Evolutionary conservation across 2,888 invertebrate species (phyloP), one percentile per base, ranked within the genome.

Genomic region (Sympetrum striolatum): DNA sequence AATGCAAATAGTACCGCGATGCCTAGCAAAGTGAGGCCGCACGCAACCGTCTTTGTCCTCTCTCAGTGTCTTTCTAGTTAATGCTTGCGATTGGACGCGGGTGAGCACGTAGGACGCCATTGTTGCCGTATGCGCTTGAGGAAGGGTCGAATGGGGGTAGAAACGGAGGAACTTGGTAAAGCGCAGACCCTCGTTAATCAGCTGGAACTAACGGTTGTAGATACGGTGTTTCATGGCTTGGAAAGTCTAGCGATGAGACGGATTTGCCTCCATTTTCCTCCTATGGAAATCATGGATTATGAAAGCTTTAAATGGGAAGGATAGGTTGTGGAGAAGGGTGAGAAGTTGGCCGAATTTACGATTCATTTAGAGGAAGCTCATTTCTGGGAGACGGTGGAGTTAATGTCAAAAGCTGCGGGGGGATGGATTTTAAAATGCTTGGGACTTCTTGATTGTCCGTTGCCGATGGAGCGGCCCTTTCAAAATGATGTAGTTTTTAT

Each of bases 121-220:
- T 60, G 60, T 86, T 37, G 86, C 60, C 31, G 6, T 37, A 12
- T 86, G 37, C 64, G 64, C 18, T 31, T 53, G 14, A 58, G 31
- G 18, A 4, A 60, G 25, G 25, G 53, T 12, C 15, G 44, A 31
- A 44, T 25, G 44, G 81, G 81, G 22, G 10, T 81, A 10, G 82
- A 12, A n/a, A 60, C 2, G 86, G 53, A 2, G 58, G 53, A 58
- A 81, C 48, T n/a, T n/a, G 25, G 60, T 18, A 5, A 37, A 64
- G 86, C 31, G 58, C 35, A n/a, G 39, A 60, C 10, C 86, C 86
- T 86, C 8, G 37, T 64, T 86, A 86, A 86, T 86, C 86, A 31
- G 37, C 60, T 86, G 86, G 86, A 86, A 86, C 86, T 86, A 86
- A 86, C 86, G 86, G 60, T 86, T 86, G 86, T 86, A 60, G 86